These are phyloP conservation scores for Spea multiplicata DNA, from an alignment of 2,113 vertebrate species.

Conservation along the genomic window DNA sequence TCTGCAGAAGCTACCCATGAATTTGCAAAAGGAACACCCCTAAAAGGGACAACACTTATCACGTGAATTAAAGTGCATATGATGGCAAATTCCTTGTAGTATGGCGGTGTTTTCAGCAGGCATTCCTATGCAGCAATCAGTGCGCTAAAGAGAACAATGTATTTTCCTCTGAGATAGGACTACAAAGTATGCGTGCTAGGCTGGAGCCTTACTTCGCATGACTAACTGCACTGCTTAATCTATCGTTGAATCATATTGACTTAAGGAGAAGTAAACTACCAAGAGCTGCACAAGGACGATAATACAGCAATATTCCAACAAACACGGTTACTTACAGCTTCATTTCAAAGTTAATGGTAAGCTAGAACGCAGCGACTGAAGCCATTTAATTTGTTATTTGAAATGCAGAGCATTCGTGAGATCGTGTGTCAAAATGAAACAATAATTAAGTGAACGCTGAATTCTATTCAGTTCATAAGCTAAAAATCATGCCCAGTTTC, in stretches of 20 bases:
- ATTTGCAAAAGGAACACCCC: too few relatives aligned
- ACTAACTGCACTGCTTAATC: neutral
- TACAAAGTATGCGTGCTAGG: neutral
- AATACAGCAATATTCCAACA: neutral
- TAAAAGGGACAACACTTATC: too few relatives aligned
- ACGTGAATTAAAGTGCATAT: too few relatives aligned
- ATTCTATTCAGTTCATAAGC: constrained; percentile 38
- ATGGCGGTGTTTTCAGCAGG: too few relatives aligned
- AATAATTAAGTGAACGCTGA: constrained; percentile 44
- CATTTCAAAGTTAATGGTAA: constrained; percentile 41
- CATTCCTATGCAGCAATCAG: too few relatives aligned
- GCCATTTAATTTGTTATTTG: constrained; percentile 34
- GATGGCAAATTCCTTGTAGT: too few relatives aligned
- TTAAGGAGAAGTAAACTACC: neutral
- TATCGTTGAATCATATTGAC: neutral
- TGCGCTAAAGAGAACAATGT: too few relatives aligned
- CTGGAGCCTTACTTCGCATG: too few relatives aligned
- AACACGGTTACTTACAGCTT: constrained; percentile 31
- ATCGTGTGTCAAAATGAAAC: constrained; percentile 41
- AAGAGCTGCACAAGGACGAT: neutral
- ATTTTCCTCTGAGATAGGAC: too few relatives aligned
- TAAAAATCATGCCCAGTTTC: constrained; percentile 33
- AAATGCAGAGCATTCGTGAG: constrained; percentile 36
- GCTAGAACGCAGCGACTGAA: constrained; percentile 29
- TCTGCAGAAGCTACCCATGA: too few relatives aligned